Conservation (phyloP, 2,113 vertebrate genomes). For the Pristiophorus japonicus region DNA sequence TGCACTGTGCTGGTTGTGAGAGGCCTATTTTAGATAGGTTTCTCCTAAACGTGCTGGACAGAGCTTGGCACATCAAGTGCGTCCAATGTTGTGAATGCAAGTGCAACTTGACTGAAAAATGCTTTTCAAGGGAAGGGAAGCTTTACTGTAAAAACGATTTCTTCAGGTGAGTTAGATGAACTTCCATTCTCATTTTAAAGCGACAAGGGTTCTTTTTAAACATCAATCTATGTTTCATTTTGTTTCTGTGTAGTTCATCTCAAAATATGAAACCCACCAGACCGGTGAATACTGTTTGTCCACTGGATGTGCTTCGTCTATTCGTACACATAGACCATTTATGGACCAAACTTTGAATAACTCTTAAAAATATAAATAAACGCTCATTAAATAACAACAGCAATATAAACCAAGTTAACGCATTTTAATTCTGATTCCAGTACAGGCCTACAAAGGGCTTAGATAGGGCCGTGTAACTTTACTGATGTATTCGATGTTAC, state of each 20-base stretch:
- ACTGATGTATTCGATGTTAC: neutral
- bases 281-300: neutral
- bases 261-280: neutral
- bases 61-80: slow-evolving; percentile 93
- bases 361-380: neutral
- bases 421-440: too few relatives aligned
- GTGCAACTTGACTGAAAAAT: slow-evolving; percentile 90
- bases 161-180: slow-evolving; percentile 75
- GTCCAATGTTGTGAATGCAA: slow-evolving; percentile 95
- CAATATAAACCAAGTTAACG: neutral
- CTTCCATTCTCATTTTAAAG: neutral
- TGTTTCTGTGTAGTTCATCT: neutral
- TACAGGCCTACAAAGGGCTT: neutral
- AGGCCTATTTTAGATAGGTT: slow-evolving; percentile 92
- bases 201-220: neutral
- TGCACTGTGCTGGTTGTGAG: slow-evolving; percentile 93
- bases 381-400: neutral
- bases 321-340: neutral
- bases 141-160: slow-evolving; percentile 97
- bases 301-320: neutral
- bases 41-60: slow-evolving; percentile 87
- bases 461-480: neutral
- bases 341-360: neutral
- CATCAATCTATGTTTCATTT: neutral
- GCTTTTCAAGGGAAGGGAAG: slow-evolving; percentile 92